A percentile compares a stretch with the other conserved stretches of the same genome.
Conservation (phyloP, 2,888 invertebrate species). For the Parthenolecanium corni region DNA sequence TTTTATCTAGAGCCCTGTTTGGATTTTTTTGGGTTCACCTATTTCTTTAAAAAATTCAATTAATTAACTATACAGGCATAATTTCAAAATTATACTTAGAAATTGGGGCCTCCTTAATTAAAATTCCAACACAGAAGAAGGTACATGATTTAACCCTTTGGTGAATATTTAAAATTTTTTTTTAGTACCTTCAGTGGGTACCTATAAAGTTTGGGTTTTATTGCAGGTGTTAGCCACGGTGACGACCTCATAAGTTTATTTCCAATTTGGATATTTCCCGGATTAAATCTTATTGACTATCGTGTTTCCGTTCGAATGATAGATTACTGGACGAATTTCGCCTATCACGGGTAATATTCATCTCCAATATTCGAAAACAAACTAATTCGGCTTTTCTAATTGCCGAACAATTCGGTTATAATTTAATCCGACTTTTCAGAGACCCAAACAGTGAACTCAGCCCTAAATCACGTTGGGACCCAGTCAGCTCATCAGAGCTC, state of each 20-base stretch:
- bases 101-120: no score
- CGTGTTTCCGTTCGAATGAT: constrained; percentile 3
- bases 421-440: neutral
- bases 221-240: constrained; percentile 11
- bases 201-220: neutral
- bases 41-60: no score
- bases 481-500: neutral
- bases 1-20: no score
- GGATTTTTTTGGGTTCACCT: no score
- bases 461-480: neutral
- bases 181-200: no score
- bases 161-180: no score
- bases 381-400: neutral
- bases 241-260: constrained; percentile 14
- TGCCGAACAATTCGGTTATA: neutral
- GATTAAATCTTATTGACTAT: neutral
- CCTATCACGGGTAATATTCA: neutral
- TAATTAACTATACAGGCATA: no score
- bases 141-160: neutral
- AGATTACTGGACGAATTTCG: constrained; percentile 11
- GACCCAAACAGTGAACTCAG: neutral
- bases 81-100: neutral
- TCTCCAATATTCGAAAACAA: no score
- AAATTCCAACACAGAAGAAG: neutral
- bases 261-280: constrained; percentile 10